phyloP scores from a whole-genome alignment of 2,113 vertebrate species.

The Suricata suricatta region DNA sequence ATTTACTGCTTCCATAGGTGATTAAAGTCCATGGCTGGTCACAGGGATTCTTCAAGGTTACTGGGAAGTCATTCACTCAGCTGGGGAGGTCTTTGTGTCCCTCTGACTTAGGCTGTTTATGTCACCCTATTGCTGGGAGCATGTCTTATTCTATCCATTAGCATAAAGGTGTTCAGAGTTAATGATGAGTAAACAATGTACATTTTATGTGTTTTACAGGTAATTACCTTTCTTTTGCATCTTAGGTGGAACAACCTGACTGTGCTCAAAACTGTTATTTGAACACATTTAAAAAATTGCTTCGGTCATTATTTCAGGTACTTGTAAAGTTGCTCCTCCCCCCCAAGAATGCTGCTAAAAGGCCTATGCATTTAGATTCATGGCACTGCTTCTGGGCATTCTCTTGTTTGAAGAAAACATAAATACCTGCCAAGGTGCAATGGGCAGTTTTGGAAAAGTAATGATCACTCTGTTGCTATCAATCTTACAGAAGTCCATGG shows the following conservation, averaged over 20 bases:
- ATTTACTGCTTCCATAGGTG: slow-evolving; percentile 28
- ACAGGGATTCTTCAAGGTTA: slow-evolving; percentile 56
- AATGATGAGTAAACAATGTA: slow-evolving; percentile 76
- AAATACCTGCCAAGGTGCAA: slow-evolving; percentile 42
- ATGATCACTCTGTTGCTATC: slow-evolving; percentile 24
- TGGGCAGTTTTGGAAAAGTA: slow-evolving; percentile 21
- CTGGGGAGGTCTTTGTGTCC: slow-evolving; percentile 3
- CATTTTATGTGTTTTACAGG: slow-evolving; percentile 72
- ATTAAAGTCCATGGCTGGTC: slow-evolving; percentile 42
- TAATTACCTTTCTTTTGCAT: slow-evolving; percentile 76
- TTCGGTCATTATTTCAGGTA: slow-evolving; percentile 75
- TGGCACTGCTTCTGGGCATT: slow-evolving; percentile 10
- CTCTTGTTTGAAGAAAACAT: slow-evolving; percentile 33
- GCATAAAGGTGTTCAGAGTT: slow-evolving; percentile 73
- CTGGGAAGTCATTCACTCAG: neutral
- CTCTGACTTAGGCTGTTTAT: slow-evolving; percentile 19
- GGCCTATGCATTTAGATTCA: slow-evolving; percentile 45
- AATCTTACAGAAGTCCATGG: neutral
- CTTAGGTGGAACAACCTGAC: slow-evolving; percentile 62
- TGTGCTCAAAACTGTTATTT: slow-evolving; percentile 69
- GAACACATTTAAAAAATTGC: slow-evolving; percentile 65
- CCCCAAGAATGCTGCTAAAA: slow-evolving; percentile 63
- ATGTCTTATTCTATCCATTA: slow-evolving; percentile 59
- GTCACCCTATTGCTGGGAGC: neutral
- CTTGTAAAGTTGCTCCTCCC: slow-evolving; percentile 37